Percentiles rank a stretch among this genome's conserved stretches.
Conservation (phyloP, 2,888 invertebrate genomes). For the Autographa gamma region DNA sequence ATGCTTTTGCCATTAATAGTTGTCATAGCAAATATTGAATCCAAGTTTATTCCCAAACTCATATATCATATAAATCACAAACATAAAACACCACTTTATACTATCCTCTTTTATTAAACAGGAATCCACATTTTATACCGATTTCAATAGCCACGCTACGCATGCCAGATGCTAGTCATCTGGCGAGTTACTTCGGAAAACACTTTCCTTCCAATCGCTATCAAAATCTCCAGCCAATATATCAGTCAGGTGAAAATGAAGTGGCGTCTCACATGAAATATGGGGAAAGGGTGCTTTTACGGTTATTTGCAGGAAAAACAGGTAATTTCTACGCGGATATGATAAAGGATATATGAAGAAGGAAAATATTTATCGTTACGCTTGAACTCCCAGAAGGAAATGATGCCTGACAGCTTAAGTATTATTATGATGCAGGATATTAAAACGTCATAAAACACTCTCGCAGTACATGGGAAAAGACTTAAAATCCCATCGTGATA, state of each 20-base stretch:
- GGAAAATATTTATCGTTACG: slow-evolving; percentile 4
- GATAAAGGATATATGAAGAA: slow-evolving; percentile 8
- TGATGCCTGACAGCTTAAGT: background rate
- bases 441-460: slow-evolving; percentile 1
- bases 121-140: background rate
- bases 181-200: slow-evolving; percentile 67
- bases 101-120: background rate
- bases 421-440: background rate
- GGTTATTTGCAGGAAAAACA: slow-evolving; percentile 6
- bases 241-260: slow-evolving; percentile 25
- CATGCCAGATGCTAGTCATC: slow-evolving; percentile 15
- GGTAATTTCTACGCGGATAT: slow-evolving; percentile 7
- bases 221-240: slow-evolving; percentile 24
- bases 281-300: background rate
- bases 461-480: background rate
- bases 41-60: too few relatives aligned
- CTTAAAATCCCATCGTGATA: background rate
- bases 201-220: slow-evolving; percentile 66
- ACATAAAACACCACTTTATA: background rate
- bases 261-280: slow-evolving; percentile 16
- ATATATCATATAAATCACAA: background rate
- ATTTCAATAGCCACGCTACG: background rate
- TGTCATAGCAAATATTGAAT: background rate
- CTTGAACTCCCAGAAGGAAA: background rate
- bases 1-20: background rate